These are phyloP conservation scores for Platyscelio sp. DNA, from an alignment of 2,888 invertebrate species.

Conservation along the genomic window DNA sequence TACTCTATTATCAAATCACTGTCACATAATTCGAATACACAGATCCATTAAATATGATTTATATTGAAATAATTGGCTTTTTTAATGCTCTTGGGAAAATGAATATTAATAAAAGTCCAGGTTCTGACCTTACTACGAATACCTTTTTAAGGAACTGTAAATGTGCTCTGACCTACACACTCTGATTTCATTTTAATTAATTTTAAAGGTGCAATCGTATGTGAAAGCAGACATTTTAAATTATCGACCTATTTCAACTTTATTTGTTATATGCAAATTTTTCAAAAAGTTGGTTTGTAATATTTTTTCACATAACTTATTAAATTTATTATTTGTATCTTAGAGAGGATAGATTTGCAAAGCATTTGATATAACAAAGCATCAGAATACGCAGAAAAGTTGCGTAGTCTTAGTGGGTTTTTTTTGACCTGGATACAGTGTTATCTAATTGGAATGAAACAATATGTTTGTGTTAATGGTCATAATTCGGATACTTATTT, in stretches of 20 bases:
- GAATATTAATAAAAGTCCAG: neutral
- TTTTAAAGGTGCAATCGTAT: no score
- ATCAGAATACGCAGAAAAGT: no score
- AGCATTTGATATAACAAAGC: neutral
- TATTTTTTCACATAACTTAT: neutral
- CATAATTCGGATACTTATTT: neutral
- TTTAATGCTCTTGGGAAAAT: neutral
- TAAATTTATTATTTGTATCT: no score
- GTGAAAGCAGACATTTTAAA: no score
- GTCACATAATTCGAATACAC: no score
- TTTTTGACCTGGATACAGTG: neutral
- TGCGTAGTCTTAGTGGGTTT: neutral
- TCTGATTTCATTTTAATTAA: neutral
- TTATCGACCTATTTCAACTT: no score
- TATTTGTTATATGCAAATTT: no score
- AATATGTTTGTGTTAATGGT: neutral
- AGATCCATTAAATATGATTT: no score
- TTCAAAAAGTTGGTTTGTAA: no score
- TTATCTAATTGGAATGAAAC: neutral
- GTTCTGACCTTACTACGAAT: neutral
- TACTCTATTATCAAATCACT: no score
- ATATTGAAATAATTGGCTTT: neutral
- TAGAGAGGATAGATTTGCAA: no score
- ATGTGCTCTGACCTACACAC: neutral
- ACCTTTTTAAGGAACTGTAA: neutral